Conservation (phyloP, 2,888 invertebrate species). For the Erebia epiphron region DNA sequence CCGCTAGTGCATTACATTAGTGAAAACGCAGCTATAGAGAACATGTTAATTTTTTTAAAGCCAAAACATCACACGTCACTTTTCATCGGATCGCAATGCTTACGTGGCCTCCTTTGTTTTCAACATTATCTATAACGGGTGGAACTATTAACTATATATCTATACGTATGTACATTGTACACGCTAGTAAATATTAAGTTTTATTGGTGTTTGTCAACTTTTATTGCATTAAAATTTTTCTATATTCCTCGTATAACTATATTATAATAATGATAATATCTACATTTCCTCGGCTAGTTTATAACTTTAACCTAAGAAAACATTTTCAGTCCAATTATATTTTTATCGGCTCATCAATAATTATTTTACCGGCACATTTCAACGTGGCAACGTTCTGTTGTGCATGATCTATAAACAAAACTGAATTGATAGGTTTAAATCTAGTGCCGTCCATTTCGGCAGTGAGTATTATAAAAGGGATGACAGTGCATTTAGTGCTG, state of each 20-base stretch:
- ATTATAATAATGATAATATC: slow-evolving; percentile 43
- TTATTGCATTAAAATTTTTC: slow-evolving; percentile 55
- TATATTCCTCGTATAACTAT: slow-evolving; percentile 44
- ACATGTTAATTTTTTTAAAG: too few relatives aligned
- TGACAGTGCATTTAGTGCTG: not conserved
- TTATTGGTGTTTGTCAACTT: slow-evolving; percentile 46
- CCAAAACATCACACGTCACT: not conserved
- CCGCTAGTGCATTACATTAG: too few relatives aligned
- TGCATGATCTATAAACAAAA: too few relatives aligned
- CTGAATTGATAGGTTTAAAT: too few relatives aligned
- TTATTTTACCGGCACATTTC: not conserved
- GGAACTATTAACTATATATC: too few relatives aligned
- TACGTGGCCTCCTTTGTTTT: not conserved
- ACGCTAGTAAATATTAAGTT: slow-evolving; percentile 45
- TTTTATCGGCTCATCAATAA: slow-evolving; percentile 7
- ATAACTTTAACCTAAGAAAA: slow-evolving; percentile 35
- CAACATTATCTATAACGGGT: slow-evolving; percentile 9
- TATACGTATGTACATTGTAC: slow-evolving; percentile 33
- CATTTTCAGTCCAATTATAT: slow-evolving; percentile 20
- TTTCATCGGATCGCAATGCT: not conserved
- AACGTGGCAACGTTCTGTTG: not conserved
- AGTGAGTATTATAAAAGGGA: too few relatives aligned
- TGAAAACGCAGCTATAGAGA: too few relatives aligned
- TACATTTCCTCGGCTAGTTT: slow-evolving; percentile 37
- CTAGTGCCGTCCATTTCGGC: too few relatives aligned